Evolutionary conservation across 2,888 invertebrate genomes (phyloP), one percentile per base, ranked within the genome.

Genomic region (Neria commutata): DNA sequence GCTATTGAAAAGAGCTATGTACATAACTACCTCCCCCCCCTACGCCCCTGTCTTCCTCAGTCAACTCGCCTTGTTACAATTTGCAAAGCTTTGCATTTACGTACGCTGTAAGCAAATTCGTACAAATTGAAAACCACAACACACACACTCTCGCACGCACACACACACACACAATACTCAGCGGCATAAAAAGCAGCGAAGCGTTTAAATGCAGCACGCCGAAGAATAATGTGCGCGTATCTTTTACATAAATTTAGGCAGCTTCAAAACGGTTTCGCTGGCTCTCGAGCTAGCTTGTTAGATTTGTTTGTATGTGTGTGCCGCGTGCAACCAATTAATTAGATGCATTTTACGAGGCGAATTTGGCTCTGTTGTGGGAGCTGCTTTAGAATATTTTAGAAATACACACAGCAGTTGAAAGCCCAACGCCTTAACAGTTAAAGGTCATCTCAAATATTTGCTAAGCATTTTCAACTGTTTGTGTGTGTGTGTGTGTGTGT

Each of bases 251-350:
- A 37, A 54, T 62, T 66, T 66, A 51, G 16, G 25, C 10, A 51
- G 24, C 23, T 19, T n/a, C n/a, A 11, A 29, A 29, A 11, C 19
- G 3, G 21, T 17, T 19, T 42, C 17, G 19, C 21, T 5, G 21
- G 21, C 19, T 42, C 21, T 42, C 14, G 19, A 37, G 29, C 11
- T 10, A 19, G 16, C n/a, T 26, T 10, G 16, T 56, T 69, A n/a
- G n/a, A n/a, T n/a, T n/a, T n/a, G n/a, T n/a, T n/a, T n/a, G n/a
- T n/a, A n/a, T n/a, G n/a, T n/a, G n/a, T n/a, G n/a, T n/a, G n/a
- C n/a, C n/a, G 73, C 73, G 71, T 74, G 72, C 62, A 67, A 61
- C 68, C 64, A 72, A 72, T 72, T 74, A 73, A 71, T 72, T 68
- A 66, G 68, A 57, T 21, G 42, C 57, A 47, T 60, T 37, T 51